Evolutionary conservation across 2,113 vertebrate species (phyloP).

Genomic region (Rattus norvegicus): GRCr8 NC_086036.1:63892001-63892500

Average conservation of each 20-base stretch:
- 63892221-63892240: no score
- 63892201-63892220: not conserved
- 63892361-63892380: not conserved
- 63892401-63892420: not conserved
- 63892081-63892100: no score
- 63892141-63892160: not conserved
- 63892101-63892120: not conserved
- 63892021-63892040: not conserved
- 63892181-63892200: not conserved
- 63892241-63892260: not conserved
- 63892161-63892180: not conserved
- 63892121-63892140: not conserved
- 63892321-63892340: not conserved
- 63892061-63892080: not conserved
- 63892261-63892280: not conserved
- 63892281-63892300: not conserved
- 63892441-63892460: not conserved
- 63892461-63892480: not conserved
- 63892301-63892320: not conserved
- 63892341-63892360: not conserved
- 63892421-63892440: not conserved
- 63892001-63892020: not conserved
- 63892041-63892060: not conserved
- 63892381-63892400: not conserved
- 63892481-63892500: not conserved